phyloP scores from a whole-genome alignment of 2,888 invertebrate species.

The Aphodius granarius region DNA sequence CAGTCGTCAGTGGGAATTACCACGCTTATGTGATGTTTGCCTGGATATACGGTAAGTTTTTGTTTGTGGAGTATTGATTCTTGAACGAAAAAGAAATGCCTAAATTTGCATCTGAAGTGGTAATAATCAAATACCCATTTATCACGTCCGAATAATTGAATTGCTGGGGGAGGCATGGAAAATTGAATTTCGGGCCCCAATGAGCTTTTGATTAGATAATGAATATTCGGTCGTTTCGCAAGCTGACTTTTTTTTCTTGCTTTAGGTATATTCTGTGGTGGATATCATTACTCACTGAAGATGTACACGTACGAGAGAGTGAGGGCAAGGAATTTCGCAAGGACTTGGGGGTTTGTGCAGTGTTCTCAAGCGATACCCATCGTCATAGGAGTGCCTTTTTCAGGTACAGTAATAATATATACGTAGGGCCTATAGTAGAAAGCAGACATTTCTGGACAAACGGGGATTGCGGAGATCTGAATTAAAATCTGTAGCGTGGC shows the following conservation, averaged over 20 bases:
- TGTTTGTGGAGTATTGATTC: background rate
- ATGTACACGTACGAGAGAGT: constrained; percentile 89
- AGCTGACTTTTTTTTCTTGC: too few relatives aligned
- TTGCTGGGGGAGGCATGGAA: background rate
- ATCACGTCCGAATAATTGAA: too few relatives aligned
- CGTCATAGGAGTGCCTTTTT: constrained; percentile 80
- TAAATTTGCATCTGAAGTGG: background rate
- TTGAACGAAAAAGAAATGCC: background rate
- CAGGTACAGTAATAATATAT: too few relatives aligned
- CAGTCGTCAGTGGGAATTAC: constrained; percentile 75
- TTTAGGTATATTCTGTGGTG: constrained; percentile 82
- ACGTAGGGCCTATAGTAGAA: too few relatives aligned
- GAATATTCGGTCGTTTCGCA: too few relatives aligned
- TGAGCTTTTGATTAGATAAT: background rate
- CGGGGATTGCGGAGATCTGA: too few relatives aligned
- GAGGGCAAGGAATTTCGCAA: constrained; percentile 80
- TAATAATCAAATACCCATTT: background rate
- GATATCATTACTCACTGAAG: constrained; percentile 85
- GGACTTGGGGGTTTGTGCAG: constrained; percentile 88
- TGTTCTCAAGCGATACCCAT: constrained; percentile 85
- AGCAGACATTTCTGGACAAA: too few relatives aligned
- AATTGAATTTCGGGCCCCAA: background rate
- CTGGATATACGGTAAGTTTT: constrained; percentile 71
- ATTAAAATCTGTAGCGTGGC: too few relatives aligned
- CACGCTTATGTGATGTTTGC: constrained; percentile 79